Evolutionary conservation across 2,113 vertebrate species (phyloP).

Genomic region (Podarcis muralis): DNA sequence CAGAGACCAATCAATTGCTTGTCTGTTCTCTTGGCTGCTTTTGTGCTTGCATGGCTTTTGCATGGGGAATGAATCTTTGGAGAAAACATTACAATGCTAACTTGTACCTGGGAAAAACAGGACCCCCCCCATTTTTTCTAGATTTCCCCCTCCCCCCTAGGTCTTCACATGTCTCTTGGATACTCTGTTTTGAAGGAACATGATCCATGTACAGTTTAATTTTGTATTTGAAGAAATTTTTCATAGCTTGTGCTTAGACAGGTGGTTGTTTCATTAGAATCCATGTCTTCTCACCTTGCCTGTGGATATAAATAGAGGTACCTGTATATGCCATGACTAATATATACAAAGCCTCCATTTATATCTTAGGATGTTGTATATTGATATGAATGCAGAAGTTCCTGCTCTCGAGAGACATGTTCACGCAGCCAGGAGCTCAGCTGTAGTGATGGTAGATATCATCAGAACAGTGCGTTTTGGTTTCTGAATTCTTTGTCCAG

Average conservation of each 20-base stretch:
- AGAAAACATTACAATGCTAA: not conserved
- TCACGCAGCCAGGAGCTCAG: not conserved
- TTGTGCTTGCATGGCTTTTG: conserved; percentile 32
- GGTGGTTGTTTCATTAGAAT: not conserved
- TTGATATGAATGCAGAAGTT: not conserved
- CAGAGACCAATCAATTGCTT: conserved; percentile 2
- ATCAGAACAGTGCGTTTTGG: not conserved
- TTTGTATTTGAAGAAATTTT: not conserved
- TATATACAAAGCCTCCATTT: not conserved
- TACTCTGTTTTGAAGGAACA: rapidly evolving
- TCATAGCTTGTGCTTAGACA: rapidly evolving
- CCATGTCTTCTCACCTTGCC: not conserved
- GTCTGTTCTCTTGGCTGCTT: not conserved
- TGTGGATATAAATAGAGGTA: too few species aligned
- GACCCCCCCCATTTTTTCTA: too few species aligned
- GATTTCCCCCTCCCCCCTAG: too few species aligned
- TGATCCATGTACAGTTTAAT: not conserved
- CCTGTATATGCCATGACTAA: too few species aligned
- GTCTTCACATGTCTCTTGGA: not conserved
- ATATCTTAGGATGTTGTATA: not conserved
- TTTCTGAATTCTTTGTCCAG: not conserved
- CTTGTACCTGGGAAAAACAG: too few species aligned
- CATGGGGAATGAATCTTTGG: not conserved
- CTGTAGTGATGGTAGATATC: not conserved
- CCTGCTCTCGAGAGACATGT: not conserved